A percentile compares a stretch with the other conserved stretches of the same genome.
Evolutionary conservation across 2,888 invertebrate species (phyloP).

Genomic region (Amiota minor): DNA sequence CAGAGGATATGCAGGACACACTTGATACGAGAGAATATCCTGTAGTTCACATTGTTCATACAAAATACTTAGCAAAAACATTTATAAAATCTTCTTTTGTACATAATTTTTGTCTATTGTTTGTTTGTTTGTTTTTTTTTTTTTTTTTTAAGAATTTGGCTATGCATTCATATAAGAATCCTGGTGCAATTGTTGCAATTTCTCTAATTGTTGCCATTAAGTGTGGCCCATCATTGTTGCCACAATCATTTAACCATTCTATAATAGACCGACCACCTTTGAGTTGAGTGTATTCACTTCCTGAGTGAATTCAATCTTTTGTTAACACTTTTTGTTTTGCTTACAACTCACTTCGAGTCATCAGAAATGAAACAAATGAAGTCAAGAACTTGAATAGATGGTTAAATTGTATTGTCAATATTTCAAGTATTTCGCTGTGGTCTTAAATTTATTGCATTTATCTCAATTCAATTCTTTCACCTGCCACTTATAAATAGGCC

Average conservation of each 20-base stretch:
- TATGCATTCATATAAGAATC: background rate
- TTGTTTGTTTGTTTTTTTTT: conserved; percentile 4
- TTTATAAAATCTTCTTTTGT: background rate
- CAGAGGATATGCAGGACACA: background rate
- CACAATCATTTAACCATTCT: background rate
- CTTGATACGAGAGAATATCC: conserved; percentile 7
- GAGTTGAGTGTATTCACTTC: background rate
- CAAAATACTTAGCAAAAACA: no score
- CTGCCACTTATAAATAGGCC: no score
- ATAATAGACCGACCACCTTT: conserved; percentile 15
- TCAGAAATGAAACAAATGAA: conserved; percentile 2
- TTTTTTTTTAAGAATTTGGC: background rate
- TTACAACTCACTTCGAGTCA: background rate
- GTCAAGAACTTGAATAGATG: conserved; percentile 7
- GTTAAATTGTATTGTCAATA: no score
- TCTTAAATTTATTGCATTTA: no score
- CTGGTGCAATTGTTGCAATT: background rate
- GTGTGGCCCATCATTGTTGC: background rate
- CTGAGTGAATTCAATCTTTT: background rate
- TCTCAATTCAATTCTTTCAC: no score
- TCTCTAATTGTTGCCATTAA: conserved; percentile 19
- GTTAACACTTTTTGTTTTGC: background rate
- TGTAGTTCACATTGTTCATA: conserved; percentile 2
- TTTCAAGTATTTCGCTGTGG: no score
- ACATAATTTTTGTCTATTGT: conserved; percentile 9